These are phyloP conservation scores for Paelopatides confundens DNA, from an alignment of 53 echinoderm and acorn worm species.

Conservation along the genomic window DNA sequence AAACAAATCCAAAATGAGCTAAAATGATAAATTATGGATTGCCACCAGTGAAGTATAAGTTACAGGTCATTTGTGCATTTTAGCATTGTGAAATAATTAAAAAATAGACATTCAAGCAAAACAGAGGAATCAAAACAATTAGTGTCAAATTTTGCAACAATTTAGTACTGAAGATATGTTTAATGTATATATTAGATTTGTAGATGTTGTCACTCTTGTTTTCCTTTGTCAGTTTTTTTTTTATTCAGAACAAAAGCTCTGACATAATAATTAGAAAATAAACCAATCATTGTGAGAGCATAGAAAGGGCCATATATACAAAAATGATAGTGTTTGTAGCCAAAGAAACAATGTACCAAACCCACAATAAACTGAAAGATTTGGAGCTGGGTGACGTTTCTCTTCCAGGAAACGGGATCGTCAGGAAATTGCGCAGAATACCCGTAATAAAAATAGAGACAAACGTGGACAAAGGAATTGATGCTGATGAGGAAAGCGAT, in stretches of 20 bases:
- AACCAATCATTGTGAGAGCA: slow-evolving; percentile 80
- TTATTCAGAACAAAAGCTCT: slow-evolving; percentile 51
- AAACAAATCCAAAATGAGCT: no score
- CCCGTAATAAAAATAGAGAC: slow-evolving; percentile 94
- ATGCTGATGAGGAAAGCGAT: slow-evolving; percentile 83
- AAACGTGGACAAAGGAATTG: slow-evolving; percentile 95
- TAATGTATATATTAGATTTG: no score
- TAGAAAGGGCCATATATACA: slow-evolving; percentile 89
- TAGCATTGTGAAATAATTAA: no score
- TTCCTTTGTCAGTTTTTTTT: not conserved
- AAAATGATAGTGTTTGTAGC: slow-evolving; percentile 82
- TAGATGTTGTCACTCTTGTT: no score
- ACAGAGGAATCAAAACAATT: no score
- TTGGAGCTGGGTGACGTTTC: slow-evolving; percentile 87
- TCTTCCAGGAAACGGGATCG: slow-evolving; percentile 85
- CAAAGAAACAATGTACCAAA: slow-evolving; percentile 76
- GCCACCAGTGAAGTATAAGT: no score
- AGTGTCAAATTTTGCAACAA: no score
- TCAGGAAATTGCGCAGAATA: slow-evolving; percentile 75
- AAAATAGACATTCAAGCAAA: no score
- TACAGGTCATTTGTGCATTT: no score
- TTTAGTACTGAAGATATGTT: no score
- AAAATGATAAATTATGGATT: no score
- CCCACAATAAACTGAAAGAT: slow-evolving; percentile 87
- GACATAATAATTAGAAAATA: slow-evolving; percentile 89